These are phyloP conservation scores for Poecilus cupreus DNA, from an alignment of 2,888 invertebrate genomes.

Conservation along the genomic window DNA sequence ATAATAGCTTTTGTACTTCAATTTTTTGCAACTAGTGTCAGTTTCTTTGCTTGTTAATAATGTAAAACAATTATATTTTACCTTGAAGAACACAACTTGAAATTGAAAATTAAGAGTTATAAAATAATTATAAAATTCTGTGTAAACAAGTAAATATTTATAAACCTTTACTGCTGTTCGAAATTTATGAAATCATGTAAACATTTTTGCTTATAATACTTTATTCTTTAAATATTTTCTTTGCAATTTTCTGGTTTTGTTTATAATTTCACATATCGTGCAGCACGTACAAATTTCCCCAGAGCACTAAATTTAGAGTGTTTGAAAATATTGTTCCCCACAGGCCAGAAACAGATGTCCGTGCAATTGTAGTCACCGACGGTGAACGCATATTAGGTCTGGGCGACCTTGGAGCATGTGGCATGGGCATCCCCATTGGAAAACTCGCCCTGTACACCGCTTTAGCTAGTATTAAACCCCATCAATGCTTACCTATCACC, in stretches of 20 bases:
- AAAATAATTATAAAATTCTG: background rate
- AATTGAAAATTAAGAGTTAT: background rate
- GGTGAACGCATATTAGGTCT: constrained; percentile 98
- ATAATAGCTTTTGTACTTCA: too few relatives aligned
- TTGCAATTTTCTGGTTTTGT: too few relatives aligned
- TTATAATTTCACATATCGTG: too few relatives aligned
- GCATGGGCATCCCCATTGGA: constrained; percentile 99
- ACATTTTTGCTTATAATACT: constrained; percentile 13
- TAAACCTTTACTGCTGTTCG: background rate
- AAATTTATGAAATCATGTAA: background rate
- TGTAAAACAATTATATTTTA: too few relatives aligned
- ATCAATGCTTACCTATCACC: constrained; percentile 95
- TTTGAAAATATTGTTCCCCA: constrained; percentile 58
- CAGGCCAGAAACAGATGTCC: constrained; percentile 90
- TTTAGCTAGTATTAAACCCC: constrained; percentile 96
- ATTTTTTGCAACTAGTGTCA: too few relatives aligned
- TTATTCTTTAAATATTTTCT: background rate
- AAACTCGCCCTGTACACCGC: constrained; percentile 98
- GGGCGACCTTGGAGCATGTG: constrained; percentile 97
- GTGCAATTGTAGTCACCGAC: constrained; percentile 96
- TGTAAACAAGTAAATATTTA: background rate
- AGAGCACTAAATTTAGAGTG: background rate
- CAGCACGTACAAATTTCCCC: too few relatives aligned
- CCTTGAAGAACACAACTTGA: background rate
- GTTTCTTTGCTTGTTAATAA: too few relatives aligned